These are phyloP conservation scores for Aporrectodea caliginosa DNA, from an alignment of 1,140 invertebrate genomes.

Conservation along the genomic window DNA sequence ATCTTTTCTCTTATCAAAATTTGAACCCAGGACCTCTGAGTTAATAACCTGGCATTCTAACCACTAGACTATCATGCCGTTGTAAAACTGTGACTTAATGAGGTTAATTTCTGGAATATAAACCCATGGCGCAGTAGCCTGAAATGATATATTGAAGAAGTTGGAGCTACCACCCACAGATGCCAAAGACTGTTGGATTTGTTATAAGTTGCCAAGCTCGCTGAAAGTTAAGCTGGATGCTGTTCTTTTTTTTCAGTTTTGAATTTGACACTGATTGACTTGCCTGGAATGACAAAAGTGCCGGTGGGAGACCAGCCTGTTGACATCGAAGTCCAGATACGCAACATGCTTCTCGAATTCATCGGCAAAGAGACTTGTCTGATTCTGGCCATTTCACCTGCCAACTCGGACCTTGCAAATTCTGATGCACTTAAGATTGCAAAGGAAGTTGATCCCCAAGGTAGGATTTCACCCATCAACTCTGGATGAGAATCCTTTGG, in stretches of 20 bases:
- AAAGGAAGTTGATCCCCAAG: constrained; percentile 60
- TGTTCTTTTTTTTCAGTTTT: constrained; percentile 81
- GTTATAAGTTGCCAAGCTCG: too few relatives aligned
- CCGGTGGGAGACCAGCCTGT: constrained; percentile 55
- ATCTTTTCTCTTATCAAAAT: too few relatives aligned
- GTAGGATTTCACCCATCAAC: constrained; percentile 43
- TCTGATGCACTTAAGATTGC: constrained; percentile 61
- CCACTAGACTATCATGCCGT: too few relatives aligned
- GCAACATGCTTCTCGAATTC: constrained; percentile 56
- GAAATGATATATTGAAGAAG: too few relatives aligned
- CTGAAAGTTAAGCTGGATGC: too few relatives aligned
- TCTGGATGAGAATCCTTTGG: not conserved
- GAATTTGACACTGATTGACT: constrained; percentile 56
- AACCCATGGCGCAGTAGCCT: too few relatives aligned
- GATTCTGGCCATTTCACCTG: constrained; percentile 60
- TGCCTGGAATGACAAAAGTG: constrained; percentile 57
- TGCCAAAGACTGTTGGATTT: too few relatives aligned
- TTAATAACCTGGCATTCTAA: too few relatives aligned
- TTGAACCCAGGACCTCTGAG: too few relatives aligned
- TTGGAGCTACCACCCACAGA: too few relatives aligned
- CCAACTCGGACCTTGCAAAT: constrained; percentile 60
- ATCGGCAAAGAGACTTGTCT: constrained; percentile 59
- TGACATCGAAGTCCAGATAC: constrained; percentile 55
- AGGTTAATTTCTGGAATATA: too few relatives aligned
- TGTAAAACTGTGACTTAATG: too few relatives aligned